phyloP scores from a whole-genome alignment of 35 echinoderm and acorn worm genomes.

The Eucidaris tribuloides region DNA sequence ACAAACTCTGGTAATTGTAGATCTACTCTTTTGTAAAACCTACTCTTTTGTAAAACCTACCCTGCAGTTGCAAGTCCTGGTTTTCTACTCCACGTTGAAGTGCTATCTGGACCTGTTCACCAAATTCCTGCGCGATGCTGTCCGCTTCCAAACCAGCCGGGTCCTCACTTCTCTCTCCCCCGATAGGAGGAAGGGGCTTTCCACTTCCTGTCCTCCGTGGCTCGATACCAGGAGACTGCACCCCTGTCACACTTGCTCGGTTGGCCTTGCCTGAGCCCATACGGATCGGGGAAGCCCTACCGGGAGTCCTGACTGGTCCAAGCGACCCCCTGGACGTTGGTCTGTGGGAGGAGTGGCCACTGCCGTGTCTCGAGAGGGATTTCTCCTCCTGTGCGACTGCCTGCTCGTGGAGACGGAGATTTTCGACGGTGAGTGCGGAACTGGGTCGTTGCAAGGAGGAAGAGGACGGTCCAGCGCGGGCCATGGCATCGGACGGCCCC shows the following conservation, averaged over 20 bases:
- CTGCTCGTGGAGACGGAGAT: slow-evolving; percentile 68
- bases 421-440: slow-evolving; percentile 80
- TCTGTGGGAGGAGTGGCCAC: slow-evolving; percentile 12
- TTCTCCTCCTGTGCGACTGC: slow-evolving; percentile 33
- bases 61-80: slow-evolving; percentile 1
- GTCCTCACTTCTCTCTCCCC: slow-evolving; percentile 21
- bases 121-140: too few species aligned
- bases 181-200: slow-evolving; percentile 84
- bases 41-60: not conserved
- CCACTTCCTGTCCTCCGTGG: slow-evolving; percentile 65
- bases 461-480: too few species aligned
- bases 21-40: too few species aligned
- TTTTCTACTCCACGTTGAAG: not conserved
- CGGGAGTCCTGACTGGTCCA: slow-evolving; percentile 56
- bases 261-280: not conserved
- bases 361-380: slow-evolving; percentile 25
- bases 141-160: not conserved
- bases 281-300: slow-evolving; percentile 36
- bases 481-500: too few species aligned
- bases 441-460: slow-evolving; percentile 22
- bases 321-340: slow-evolving; percentile 39
- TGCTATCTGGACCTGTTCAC: too few species aligned
- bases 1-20: not conserved
- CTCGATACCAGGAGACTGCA: not conserved
- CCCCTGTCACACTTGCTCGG: not conserved